phyloP scores from a whole-genome alignment of 2,888 invertebrate species.

The Stegana nigrithorax region DNA sequence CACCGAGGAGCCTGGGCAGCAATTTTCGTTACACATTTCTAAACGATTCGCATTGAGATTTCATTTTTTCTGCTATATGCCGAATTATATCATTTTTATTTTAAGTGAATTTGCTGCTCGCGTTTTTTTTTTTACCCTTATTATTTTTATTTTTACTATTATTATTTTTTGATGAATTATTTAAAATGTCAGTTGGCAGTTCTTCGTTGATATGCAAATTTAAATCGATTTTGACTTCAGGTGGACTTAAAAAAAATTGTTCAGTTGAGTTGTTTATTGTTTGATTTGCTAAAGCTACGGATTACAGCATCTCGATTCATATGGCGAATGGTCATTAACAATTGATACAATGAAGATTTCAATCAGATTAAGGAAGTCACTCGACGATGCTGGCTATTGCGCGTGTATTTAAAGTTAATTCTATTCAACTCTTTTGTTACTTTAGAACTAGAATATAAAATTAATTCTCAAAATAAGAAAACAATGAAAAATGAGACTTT shows the following conservation, averaged over 20 bases:
- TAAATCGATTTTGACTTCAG: constrained; percentile 35
- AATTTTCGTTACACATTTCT: constrained; percentile 18
- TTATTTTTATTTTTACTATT: constrained; percentile 18
- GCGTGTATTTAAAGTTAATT: too few species aligned
- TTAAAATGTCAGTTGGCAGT: constrained; percentile 31
- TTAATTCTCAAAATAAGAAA: too few species aligned
- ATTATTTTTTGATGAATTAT: constrained; percentile 48
- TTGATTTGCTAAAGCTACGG: neutral
- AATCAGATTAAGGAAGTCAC: too few species aligned
- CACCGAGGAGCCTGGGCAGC: neutral
- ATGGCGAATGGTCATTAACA: too few species aligned
- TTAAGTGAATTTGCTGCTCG: neutral
- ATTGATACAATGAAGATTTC: too few species aligned
- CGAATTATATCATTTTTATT: constrained; percentile 18
- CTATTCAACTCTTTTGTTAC: too few species aligned
- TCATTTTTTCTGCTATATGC: neutral
- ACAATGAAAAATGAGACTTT: too few species aligned
- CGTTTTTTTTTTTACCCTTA: constrained; percentile 7
- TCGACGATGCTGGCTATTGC: too few species aligned
- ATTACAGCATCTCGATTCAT: too few species aligned
- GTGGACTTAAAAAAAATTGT: neutral
- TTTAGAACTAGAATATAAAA: too few species aligned
- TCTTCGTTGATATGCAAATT: constrained; percentile 21
- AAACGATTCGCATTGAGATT: neutral
- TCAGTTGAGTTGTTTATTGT: neutral